Evolutionary conservation across 2,888 invertebrate species (phyloP).

Genomic region (Hyposoter dolosus): DNA sequence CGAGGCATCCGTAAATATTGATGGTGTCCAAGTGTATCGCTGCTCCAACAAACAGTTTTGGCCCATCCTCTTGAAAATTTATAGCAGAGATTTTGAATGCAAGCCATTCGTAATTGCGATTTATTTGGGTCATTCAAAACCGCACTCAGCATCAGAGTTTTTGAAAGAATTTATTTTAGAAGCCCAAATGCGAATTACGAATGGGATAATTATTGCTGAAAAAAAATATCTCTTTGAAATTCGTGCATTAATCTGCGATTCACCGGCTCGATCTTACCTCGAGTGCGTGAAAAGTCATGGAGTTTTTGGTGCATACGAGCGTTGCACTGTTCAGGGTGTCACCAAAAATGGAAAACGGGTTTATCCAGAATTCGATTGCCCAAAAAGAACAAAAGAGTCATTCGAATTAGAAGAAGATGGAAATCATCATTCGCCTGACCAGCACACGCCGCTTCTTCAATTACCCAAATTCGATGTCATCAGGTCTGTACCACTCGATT

Average conservation of each 20-base stretch:
- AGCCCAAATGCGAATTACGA: slow-evolving; percentile 31
- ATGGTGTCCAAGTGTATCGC: not conserved
- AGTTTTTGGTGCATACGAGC: slow-evolving; percentile 58
- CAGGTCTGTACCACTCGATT: slow-evolving; percentile 50
- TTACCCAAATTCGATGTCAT: slow-evolving; percentile 54
- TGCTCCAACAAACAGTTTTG: slow-evolving; percentile 12
- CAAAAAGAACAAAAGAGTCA: slow-evolving; percentile 49
- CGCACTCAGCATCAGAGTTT: slow-evolving; percentile 40
- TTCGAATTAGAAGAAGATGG: slow-evolving; percentile 46
- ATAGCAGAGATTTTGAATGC: not conserved
- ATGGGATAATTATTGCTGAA: slow-evolving; percentile 33
- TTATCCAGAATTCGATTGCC: slow-evolving; percentile 59
- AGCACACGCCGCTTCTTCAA: slow-evolving; percentile 20
- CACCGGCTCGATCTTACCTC: slow-evolving; percentile 63
- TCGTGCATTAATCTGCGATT: slow-evolving; percentile 53
- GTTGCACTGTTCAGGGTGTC: slow-evolving; percentile 40
- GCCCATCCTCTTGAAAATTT: slow-evolving; percentile 20
- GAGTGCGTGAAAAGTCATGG: slow-evolving; percentile 61
- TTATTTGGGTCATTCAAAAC: slow-evolving; percentile 12
- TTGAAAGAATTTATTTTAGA: slow-evolving; percentile 58
- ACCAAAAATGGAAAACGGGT: slow-evolving; percentile 51
- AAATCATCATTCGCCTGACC: slow-evolving; percentile 40
- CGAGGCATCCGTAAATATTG: not conserved
- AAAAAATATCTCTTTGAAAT: slow-evolving; percentile 54
- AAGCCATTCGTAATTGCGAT: slow-evolving; percentile 6